Evolutionary conservation across 2,888 invertebrate species (phyloP), one percentile per base, ranked within the genome.

Genomic region (Himalopsyche kuldschensis): DNA sequence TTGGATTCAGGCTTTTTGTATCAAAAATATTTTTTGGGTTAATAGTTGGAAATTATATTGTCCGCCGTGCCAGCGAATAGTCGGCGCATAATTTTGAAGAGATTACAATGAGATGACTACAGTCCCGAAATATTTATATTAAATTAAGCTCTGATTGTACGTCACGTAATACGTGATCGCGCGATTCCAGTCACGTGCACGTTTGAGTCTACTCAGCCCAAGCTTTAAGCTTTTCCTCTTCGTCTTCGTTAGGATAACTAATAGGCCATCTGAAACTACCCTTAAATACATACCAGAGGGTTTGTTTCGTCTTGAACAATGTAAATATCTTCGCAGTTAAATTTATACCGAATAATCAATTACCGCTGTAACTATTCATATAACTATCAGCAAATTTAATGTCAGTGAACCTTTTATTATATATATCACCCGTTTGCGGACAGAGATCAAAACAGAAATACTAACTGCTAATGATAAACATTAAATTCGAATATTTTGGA

Each of bases 101-200:
- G 15, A 41, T 41, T 41, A 41, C 15, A 41, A 41, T 15, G 41
- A 11, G 15, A 41, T 55, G 27, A 48, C 48, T 76, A 75, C 76
- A 81, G 47, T 55, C 20, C 20, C 81, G 81, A 81, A 76, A 81
- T 81, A 81, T 55, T 55, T 55, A 55, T 27, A 55, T 55, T 76
- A 76, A 81, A 81, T 81, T 81, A 31, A 48, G 55, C 31, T 20
- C n/a, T 78, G 76, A 31, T 81, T 76, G 47, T 31, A 81, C 82
- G 75, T 82, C 69, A 79, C 79, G 82, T 82, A 79, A 69, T 30
- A 27, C 76, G 20, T 41, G 46, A 48, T 46, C 20, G 77, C 32
- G 31, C 30, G 20, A 84, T 83, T 83, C 83, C n/a, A 78, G 81
- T 83, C 85, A 85, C 85, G 85, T 82, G 15, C 48, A 30, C 85